Conservation (phyloP, 2,113 vertebrate species). For the Otus sunia region DNA sequence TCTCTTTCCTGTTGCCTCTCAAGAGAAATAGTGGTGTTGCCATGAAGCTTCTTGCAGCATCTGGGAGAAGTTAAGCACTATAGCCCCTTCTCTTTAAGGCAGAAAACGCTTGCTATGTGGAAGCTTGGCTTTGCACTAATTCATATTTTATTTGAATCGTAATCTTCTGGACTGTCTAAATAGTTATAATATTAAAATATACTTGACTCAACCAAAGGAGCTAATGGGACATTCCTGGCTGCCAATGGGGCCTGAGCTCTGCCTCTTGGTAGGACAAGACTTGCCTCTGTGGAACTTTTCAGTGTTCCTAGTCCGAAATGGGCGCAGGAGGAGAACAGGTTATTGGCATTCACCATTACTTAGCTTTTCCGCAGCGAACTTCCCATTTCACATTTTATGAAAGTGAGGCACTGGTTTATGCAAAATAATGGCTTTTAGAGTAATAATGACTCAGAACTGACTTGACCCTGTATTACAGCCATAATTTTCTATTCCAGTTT, state of each 20-base stretch:
- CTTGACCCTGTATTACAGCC: not conserved
- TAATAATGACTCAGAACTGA: not conserved
- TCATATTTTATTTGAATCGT: not conserved
- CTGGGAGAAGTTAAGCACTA: not conserved
- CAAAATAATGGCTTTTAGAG: not conserved
- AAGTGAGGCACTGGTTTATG: not conserved
- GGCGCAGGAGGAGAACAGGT: not conserved
- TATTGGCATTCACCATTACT: not conserved
- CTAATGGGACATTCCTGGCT: not conserved
- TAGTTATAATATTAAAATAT: not conserved
- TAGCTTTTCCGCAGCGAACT: not conserved
- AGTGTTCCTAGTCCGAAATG: not conserved
- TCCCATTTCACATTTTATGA: too few relatives aligned
- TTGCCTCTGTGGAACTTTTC: not conserved
- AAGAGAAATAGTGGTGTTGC: not conserved
- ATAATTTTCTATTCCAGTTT: not conserved
- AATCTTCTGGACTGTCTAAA: not conserved
- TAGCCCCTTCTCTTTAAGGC: not conserved
- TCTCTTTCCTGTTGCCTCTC: not conserved
- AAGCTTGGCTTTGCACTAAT: not conserved
- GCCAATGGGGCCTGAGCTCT: not conserved
- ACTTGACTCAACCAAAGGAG: not conserved
- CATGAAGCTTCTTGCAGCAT: not conserved
- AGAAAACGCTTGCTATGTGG: not conserved
- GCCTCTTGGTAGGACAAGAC: not conserved